Percentiles rank a stretch among this genome's conserved stretches.
These are phyloP conservation scores for Cladopsammia gracilis DNA, from an alignment of 64 coral and sea anemone genomes.

Conservation along the genomic window DNA sequence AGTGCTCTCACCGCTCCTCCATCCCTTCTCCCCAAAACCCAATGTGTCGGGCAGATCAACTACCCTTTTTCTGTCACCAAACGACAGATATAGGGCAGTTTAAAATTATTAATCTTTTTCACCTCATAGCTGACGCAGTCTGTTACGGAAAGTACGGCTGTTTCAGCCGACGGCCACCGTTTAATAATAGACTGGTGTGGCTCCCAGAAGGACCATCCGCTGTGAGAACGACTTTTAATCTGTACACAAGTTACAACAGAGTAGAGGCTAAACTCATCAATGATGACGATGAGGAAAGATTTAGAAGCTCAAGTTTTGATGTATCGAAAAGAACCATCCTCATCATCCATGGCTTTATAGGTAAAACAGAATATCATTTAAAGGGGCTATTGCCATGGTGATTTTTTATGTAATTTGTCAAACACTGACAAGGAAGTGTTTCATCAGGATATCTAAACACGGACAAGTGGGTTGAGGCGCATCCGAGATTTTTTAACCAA, in stretches of 20 bases:
- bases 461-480: no score
- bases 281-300: not conserved
- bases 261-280: not conserved
- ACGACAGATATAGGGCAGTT: no score
- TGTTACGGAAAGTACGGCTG: slow-evolving; percentile 73
- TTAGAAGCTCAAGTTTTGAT: not conserved
- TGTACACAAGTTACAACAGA: slow-evolving; percentile 8
- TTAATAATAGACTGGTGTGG: not conserved
- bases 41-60: no score
- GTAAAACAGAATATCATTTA: not conserved
- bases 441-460: no score
- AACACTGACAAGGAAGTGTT: no score
- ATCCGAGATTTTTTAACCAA: no score
- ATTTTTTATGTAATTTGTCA: no score
- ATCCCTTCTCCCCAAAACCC: no score
- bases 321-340: slow-evolving; percentile 15
- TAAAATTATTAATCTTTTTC: no score
- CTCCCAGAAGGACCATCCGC: slow-evolving; percentile 64
- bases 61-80: no score
- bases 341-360: slow-evolving; percentile 52
- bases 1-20: no score
- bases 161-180: slow-evolving; percentile 40
- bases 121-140: not conserved
- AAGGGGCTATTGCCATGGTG: no score
- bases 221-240: slow-evolving; percentile 65